Conservation (phyloP, 2,113 vertebrate genomes). For the Aplodontia rufa region DNA sequence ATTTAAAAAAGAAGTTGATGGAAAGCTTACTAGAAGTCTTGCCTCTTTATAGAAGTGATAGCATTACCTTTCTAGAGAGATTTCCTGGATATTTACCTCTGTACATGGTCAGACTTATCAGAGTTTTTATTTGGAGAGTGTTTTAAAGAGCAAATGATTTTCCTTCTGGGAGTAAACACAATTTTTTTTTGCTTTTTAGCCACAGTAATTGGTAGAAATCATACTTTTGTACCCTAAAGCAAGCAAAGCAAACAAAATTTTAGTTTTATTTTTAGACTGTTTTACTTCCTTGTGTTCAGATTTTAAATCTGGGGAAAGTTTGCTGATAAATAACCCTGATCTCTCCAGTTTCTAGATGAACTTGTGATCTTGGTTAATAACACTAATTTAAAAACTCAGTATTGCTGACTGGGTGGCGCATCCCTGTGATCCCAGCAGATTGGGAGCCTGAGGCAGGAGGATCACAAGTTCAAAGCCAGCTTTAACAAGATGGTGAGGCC, state of each 20-base stretch:
- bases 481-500: too few species aligned
- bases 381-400: neutral
- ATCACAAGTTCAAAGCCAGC: too few species aligned
- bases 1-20: neutral
- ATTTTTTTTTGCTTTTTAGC: neutral
- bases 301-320: slow-evolving; percentile 14
- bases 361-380: slow-evolving; percentile 5
- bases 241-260: neutral
- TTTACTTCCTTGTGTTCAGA: neutral
- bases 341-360: neutral
- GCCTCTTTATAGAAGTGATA: slow-evolving; percentile 5
- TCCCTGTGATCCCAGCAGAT: too few species aligned
- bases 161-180: neutral
- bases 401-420: too few species aligned
- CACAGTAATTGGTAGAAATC: neutral
- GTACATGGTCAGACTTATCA: neutral
- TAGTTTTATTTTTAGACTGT: neutral
- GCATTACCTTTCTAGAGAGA: neutral
- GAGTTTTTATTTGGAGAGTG: neutral
- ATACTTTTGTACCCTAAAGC: neutral
- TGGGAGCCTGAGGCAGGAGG: too few species aligned
- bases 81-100: neutral
- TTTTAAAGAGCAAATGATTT: neutral
- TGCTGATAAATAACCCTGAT: neutral
- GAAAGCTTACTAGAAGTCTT: neutral